Percentiles rank a stretch among this genome's conserved stretches.
phyloP scores from a whole-genome alignment of 2,888 invertebrate genomes.

The Agrochola macilenta region DNA sequence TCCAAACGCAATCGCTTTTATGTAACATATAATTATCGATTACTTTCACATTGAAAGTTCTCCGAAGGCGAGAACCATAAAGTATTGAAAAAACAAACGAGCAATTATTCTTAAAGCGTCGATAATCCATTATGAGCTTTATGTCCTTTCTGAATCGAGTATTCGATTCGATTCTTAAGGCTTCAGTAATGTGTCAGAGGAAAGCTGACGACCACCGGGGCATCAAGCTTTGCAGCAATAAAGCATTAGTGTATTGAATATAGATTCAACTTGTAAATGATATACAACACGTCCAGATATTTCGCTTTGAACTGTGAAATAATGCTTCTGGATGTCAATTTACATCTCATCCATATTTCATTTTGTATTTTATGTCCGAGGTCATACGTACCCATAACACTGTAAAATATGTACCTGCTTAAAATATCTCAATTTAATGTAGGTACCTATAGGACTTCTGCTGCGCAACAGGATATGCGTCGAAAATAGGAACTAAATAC shows the following conservation, averaged over 20 bases:
- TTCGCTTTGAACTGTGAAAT: slow-evolving; percentile 29
- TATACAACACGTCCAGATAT: slow-evolving; percentile 31
- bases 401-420: not conserved
- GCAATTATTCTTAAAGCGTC: slow-evolving; percentile 60
- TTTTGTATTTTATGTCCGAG: slow-evolving; percentile 6
- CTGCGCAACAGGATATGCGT: not conserved
- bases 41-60: slow-evolving; percentile 80
- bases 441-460: not conserved
- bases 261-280: slow-evolving; percentile 43
- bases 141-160: slow-evolving; percentile 54
- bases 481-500: not conserved
- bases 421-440: too few species aligned
- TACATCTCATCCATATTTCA: slow-evolving; percentile 28
- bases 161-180: slow-evolving; percentile 38
- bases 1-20: slow-evolving; percentile 58
- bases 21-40: slow-evolving; percentile 75
- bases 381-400: not conserved
- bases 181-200: slow-evolving; percentile 30
- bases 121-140: slow-evolving; percentile 64
- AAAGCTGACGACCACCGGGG: slow-evolving; percentile 51
- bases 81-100: slow-evolving; percentile 61
- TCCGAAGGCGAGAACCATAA: slow-evolving; percentile 57
- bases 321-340: slow-evolving; percentile 24
- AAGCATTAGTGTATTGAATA: slow-evolving; percentile 23
- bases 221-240: slow-evolving; percentile 9